These are phyloP conservation scores for Guaruba guarouba DNA, from an alignment of 2,113 vertebrate species.

Conservation along the genomic window DNA sequence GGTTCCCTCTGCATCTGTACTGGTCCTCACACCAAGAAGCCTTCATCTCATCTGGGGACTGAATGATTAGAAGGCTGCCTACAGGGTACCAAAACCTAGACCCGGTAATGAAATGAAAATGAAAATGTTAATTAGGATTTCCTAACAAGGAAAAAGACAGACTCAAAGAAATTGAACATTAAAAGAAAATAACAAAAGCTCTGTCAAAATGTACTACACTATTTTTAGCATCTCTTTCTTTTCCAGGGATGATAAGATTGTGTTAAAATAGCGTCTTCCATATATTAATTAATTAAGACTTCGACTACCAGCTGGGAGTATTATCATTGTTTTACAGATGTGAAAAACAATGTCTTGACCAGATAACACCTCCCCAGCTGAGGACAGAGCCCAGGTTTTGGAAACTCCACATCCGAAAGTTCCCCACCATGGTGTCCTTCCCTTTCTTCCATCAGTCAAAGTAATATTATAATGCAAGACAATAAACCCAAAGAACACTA, in stretches of 20 bases:
- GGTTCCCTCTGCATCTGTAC: not conserved
- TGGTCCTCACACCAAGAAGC: not conserved
- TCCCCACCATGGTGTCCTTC: not conserved
- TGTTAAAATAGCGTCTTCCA: not conserved
- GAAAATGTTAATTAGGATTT: constrained; percentile 41
- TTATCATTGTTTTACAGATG: not conserved
- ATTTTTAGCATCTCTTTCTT: constrained; percentile 40
- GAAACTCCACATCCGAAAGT: not conserved
- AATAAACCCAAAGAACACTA: not conserved
- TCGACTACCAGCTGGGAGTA: not conserved
- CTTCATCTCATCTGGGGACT: not conserved
- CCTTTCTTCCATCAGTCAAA: not conserved
- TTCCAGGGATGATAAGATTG: not conserved
- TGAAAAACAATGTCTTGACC: not conserved
- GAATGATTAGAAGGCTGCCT: not conserved
- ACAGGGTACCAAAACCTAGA: not conserved
- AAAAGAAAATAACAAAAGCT: constrained; percentile 44
- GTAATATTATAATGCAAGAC: not conserved
- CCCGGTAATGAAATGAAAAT: not conserved
- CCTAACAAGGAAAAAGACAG: not conserved
- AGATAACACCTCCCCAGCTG: not conserved
- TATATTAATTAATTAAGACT: not conserved
- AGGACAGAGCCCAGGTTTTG: not conserved
- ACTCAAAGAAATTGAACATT: constrained; percentile 11
- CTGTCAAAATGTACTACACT: not conserved